These are phyloP conservation scores for Coranthus polyacanthus DNA, from an alignment of 2,797 vertebrate species.

Conservation along the genomic window DNA sequence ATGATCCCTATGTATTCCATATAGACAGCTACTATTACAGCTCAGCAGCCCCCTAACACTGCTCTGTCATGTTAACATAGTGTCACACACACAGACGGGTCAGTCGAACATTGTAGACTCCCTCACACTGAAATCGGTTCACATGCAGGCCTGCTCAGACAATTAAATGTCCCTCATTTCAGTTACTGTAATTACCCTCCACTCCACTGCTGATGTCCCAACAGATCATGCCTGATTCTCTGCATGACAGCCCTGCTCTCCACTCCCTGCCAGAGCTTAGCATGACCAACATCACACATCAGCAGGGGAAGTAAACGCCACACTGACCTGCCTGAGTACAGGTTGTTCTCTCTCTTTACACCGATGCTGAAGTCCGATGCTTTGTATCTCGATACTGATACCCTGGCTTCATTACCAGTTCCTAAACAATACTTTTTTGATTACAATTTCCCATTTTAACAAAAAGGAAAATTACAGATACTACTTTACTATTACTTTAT, in stretches of 20 bases:
- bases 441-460: no score
- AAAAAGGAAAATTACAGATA: no score
- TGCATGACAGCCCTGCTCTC: constrained; percentile 30
- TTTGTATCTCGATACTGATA: no score
- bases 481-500: no score
- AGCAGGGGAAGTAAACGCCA: not conserved
- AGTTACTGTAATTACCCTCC: constrained; percentile 69
- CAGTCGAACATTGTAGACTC: constrained; percentile 37
- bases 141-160: constrained; percentile 52
- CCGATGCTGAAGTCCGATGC: not conserved
- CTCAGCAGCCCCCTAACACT: constrained; percentile 8
- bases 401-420: not conserved
- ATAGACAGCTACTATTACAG: not conserved
- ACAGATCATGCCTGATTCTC: constrained; percentile 42
- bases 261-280: constrained; percentile 7
- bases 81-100: constrained; percentile 19
- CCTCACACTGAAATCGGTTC: constrained; percentile 39
- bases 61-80: constrained; percentile 43
- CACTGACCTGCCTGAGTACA: not conserved
- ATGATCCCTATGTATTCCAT: not conserved
- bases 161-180: constrained; percentile 59
- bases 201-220: constrained; percentile 59
- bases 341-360: not conserved
- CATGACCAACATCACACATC: constrained; percentile 21
- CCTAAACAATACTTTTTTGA: no score